A percentile compares a stretch with the other conserved stretches of the same genome.
These are phyloP conservation scores for Lepus townsendii DNA, from an alignment of 2,797 vertebrate genomes.

Conservation along the genomic window DNA sequence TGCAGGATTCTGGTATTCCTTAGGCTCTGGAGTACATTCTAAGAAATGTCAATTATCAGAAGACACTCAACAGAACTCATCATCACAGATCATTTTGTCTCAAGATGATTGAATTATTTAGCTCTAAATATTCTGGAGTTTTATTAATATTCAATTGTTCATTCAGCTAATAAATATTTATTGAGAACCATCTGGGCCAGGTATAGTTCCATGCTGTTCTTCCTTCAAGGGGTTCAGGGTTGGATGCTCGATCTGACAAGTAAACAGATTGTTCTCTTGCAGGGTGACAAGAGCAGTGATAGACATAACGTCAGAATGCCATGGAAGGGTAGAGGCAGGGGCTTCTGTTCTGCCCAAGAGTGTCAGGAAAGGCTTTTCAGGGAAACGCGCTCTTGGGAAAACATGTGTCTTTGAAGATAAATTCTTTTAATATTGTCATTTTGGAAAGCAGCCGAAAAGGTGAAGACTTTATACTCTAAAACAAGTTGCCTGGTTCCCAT, in stretches of 20 bases:
- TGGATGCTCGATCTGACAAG: neutral
- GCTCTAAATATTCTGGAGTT: neutral
- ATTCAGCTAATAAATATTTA: neutral
- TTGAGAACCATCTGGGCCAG: neutral
- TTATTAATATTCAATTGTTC: neutral
- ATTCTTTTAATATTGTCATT: neutral
- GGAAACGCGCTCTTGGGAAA: neutral
- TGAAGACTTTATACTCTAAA: neutral
- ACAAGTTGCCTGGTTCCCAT: neutral
- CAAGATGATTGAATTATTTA: neutral
- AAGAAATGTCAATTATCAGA: neutral
- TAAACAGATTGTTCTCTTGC: neutral
- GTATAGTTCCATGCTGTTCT: neutral
- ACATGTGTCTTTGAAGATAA: neutral
- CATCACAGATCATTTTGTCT: neutral
- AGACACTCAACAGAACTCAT: neutral
- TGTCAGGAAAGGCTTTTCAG: neutral
- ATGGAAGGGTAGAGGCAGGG: rapidly evolving
- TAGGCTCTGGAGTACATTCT: neutral
- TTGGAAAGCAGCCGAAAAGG: neutral
- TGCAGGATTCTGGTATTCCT: neutral
- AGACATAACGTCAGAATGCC: neutral
- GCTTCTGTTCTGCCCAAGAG: neutral
- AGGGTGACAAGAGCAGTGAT: neutral
- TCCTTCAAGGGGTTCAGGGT: neutral